Percentiles rank a stretch among this genome's conserved stretches.
Evolutionary conservation across 1,140 invertebrate species (phyloP).

Genomic region (Stegodyphus dumicola): DNA sequence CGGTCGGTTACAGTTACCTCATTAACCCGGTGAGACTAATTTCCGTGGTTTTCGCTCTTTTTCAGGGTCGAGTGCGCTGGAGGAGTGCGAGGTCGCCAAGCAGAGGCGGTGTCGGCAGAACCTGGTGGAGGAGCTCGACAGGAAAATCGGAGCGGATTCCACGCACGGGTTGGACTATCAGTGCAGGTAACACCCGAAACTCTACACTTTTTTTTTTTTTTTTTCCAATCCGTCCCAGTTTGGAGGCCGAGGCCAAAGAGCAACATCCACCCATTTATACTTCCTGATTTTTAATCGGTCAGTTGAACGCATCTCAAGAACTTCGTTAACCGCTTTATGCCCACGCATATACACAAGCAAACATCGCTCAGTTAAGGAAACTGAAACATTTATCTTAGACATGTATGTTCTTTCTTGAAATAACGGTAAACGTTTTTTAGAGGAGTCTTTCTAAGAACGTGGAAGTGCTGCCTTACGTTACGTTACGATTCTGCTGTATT

Average conservation of each 20-base stretch:
- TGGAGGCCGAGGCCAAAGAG: no score
- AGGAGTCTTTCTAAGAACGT: no score
- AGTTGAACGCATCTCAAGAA: background rate
- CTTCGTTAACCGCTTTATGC: background rate
- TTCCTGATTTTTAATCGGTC: background rate
- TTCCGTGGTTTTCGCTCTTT: background rate
- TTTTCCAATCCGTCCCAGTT: background rate
- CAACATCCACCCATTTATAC: background rate
- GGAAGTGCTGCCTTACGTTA: no score
- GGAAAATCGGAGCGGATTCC: background rate
- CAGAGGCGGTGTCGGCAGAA: constrained; percentile 19
- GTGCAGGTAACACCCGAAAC: constrained; percentile 13
- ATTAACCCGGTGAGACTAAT: no score
- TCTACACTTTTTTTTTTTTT: background rate
- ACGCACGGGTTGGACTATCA: background rate
- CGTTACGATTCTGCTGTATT: no score
- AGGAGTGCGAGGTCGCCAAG: constrained; percentile 17
- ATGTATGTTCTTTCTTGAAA: no score
- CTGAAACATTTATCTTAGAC: no score
- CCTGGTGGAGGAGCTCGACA: constrained; percentile 33
- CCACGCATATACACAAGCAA: no score
- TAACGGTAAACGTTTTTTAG: no score
- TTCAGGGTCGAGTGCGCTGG: background rate
- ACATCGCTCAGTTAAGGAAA: no score
- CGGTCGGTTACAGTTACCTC: no score